Evolutionary conservation across 2,888 invertebrate species (phyloP).

Genomic region (Polyommatus icarus): DNA sequence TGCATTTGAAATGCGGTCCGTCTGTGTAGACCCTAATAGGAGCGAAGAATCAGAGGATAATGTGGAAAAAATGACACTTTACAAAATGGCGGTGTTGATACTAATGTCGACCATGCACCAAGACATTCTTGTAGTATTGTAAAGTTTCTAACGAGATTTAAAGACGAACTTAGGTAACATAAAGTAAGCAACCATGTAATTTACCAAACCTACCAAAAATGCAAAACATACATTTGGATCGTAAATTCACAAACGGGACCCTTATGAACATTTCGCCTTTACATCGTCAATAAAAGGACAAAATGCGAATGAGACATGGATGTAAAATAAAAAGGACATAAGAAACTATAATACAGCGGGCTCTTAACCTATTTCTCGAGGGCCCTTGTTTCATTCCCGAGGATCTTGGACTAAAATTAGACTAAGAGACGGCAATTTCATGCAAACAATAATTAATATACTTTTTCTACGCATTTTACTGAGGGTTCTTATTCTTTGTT

Average conservation of each 20-base stretch:
- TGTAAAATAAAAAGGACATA: slow-evolving; percentile 27
- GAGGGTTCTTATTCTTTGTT: neutral
- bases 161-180: too few species aligned
- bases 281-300: slow-evolving; percentile 13
- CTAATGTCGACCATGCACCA: too few species aligned
- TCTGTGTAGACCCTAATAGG: too few species aligned
- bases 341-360: slow-evolving; percentile 21
- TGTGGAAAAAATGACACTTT: too few species aligned
- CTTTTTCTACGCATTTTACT: neutral
- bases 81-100: too few species aligned
- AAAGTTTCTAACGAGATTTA: too few species aligned
- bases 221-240: neutral
- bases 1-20: too few species aligned
- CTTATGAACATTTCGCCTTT: neutral
- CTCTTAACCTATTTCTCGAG: slow-evolving; percentile 28
- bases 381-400: slow-evolving; percentile 8
- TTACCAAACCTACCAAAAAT: neutral
- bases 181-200: too few species aligned
- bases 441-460: slow-evolving; percentile 6
- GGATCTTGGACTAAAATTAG: slow-evolving; percentile 22
- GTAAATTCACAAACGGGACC: neutral
- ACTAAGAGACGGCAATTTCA: slow-evolving; percentile 19
- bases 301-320: slow-evolving; percentile 19
- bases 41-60: too few species aligned
- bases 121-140: too few species aligned